Evolutionary conservation across 2,113 vertebrate genomes (phyloP).

Genomic region (Platysteira castanea): DNA sequence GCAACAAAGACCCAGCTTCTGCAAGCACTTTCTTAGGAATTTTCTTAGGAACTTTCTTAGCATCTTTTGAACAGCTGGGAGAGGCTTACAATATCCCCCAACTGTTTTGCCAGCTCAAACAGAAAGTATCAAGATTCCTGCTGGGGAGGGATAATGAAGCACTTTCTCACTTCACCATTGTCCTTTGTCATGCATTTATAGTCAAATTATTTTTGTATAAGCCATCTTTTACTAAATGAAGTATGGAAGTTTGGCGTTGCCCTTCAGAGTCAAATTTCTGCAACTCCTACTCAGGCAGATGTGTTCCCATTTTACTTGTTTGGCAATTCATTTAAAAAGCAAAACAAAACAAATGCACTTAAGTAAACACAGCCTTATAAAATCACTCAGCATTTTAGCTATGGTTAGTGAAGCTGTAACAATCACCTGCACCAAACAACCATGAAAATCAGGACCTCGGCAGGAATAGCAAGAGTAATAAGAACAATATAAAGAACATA

Average conservation of each 20-base stretch:
- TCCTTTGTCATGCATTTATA: not conserved
- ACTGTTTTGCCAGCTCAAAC: not conserved
- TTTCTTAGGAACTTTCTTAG: not conserved
- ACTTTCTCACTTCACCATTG: not conserved
- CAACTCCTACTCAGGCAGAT: not conserved
- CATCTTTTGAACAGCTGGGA: not conserved
- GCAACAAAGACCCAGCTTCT: not conserved
- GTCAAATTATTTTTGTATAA: not conserved
- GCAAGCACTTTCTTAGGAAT: not conserved
- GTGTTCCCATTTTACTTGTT: not conserved
- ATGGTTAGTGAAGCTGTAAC: not conserved
- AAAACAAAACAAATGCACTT: not conserved
- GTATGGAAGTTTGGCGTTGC: not conserved
- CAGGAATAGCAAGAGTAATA: not conserved
- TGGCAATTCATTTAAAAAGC: not conserved
- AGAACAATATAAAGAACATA: not conserved
- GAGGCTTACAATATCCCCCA: not conserved
- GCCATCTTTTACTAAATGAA: not conserved
- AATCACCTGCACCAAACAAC: rapidly evolving
- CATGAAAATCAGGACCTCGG: not conserved
- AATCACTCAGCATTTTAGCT: not conserved
- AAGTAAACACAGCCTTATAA: not conserved
- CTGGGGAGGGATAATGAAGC: not conserved
- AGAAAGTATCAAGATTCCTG: not conserved
- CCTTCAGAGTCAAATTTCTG: not conserved